Base-by-base conservation (phyloP, 2,113 vertebrate genomes). In the Parotia lawesii region DNA sequence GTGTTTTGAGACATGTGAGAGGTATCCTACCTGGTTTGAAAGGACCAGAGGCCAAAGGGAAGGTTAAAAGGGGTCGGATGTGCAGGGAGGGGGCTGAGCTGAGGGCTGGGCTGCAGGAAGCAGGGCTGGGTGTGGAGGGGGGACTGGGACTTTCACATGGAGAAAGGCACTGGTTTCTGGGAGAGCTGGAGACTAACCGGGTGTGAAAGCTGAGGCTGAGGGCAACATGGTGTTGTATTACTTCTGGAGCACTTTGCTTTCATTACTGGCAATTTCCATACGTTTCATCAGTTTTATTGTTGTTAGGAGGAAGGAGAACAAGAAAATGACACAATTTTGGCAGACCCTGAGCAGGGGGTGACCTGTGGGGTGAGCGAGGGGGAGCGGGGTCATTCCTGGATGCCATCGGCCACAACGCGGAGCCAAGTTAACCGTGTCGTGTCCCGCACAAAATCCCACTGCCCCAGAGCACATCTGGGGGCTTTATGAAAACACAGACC, bases 231-330 rank as follows among this genome's bases (percentile, higher is more conserved):
- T 69, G 45, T 86, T 89, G 42, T 42, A 64, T 70, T 81, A 87
- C 70, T 91, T 87, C 87, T 79, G 58, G 37, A 53, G 54, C 3
- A 12, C 75, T 85, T 95, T 87, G 80, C 74, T 76, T 77, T 91
- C 77, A 42, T 91, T 87, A 89, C 51, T 22, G 53, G 45, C 37
- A 24, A 87, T 93, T 96, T 89, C 62, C 74, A 85, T 37, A 72
- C 29, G 51, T 94, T 92, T 75, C 77, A 95, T 65, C 37, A 69
- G 44, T 90, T 93, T 94, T 90, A 53, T 72, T 87, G 70, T 69
- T 78, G 66, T 75, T 69, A 72, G 54, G 33, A 64, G 89, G 40
- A 91, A 78, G 62, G 53, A 56, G 74, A 87, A 69, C 22, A 53
- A 57, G 81, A 56, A 85, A 89, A 73, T 0, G 18, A 80, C 86